Evolutionary conservation across 2,888 invertebrate genomes (phyloP).

Genomic region (Eristalis tenax): DNA sequence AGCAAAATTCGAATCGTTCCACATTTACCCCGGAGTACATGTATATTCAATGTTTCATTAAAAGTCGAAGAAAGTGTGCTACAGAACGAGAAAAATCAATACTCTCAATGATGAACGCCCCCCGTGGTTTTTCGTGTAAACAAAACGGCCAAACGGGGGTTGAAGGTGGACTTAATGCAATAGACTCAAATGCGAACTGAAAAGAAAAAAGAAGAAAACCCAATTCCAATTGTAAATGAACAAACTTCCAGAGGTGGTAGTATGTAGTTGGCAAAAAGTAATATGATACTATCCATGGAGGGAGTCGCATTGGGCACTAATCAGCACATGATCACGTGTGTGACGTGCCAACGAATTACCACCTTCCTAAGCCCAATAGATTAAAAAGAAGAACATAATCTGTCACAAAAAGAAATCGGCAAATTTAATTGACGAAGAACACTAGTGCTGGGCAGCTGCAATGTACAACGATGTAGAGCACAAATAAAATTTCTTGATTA

Average conservation of each 20-base stretch:
- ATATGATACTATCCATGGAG: conserved; percentile 55
- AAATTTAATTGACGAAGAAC: conserved; percentile 52
- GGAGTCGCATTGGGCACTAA: conserved; percentile 32
- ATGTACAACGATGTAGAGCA: conserved; percentile 62
- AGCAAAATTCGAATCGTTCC: background rate
- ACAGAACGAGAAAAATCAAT: conserved; percentile 56
- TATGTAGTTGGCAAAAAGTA: conserved; percentile 59
- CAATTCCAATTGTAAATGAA: conserved; percentile 4
- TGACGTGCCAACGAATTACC: conserved; percentile 49
- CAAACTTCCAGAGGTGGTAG: conserved; percentile 28
- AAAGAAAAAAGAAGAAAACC: background rate
- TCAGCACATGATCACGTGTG: conserved; percentile 12
- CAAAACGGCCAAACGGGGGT: conserved; percentile 38
- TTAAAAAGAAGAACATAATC: conserved; percentile 47
- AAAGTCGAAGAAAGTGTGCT: background rate
- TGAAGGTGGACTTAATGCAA: conserved; percentile 15
- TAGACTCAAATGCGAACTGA: conserved; percentile 4
- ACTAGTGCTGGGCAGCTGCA: background rate
- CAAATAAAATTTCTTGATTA: conserved; percentile 62
- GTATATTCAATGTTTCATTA: background rate
- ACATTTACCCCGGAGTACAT: background rate
- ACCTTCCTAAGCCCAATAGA: conserved; percentile 45
- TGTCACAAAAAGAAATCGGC: conserved; percentile 36
- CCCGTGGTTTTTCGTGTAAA: conserved; percentile 33
- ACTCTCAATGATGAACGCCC: conserved; percentile 31